Evolutionary conservation across 2,797 vertebrate genomes (phyloP).

Genomic region (Hirundo rustica): DNA sequence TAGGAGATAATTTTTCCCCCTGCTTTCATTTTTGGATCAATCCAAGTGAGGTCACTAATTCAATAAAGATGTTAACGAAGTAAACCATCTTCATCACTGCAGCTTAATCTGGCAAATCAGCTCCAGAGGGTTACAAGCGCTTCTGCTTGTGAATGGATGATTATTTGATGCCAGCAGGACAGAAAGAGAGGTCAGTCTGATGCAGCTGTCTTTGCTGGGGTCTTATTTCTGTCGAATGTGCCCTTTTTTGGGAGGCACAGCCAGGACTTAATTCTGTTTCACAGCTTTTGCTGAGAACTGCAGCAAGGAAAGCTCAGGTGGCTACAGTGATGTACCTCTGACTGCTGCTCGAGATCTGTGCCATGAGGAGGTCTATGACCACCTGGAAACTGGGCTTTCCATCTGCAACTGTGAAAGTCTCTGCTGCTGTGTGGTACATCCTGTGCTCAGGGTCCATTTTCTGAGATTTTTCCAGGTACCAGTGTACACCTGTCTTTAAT

Average conservation of each 20-base stretch:
- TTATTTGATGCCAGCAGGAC: background rate
- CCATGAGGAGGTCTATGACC: fast-evolving
- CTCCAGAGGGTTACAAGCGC: background rate
- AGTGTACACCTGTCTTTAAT: background rate
- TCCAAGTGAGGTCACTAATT: background rate
- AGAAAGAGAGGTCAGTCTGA: background rate
- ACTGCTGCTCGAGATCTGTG: background rate
- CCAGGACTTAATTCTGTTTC: background rate
- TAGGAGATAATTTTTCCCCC: background rate
- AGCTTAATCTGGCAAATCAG: background rate
- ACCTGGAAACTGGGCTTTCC: background rate
- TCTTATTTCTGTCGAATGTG: background rate
- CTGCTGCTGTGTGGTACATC: background rate
- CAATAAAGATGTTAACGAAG: background rate
- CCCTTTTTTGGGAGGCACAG: background rate
- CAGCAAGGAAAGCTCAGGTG: background rate
- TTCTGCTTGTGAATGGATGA: background rate
- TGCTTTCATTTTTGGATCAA: background rate
- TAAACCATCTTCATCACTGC: background rate
- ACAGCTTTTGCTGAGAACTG: background rate
- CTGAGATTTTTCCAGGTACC: background rate
- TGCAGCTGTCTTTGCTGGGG: background rate
- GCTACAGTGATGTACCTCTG: background rate
- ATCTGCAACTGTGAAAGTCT: background rate
- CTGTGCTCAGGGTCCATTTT: background rate